Base-by-base conservation (phyloP, 2,797 vertebrate genomes). In the Phoxinus dragarum region DNA sequence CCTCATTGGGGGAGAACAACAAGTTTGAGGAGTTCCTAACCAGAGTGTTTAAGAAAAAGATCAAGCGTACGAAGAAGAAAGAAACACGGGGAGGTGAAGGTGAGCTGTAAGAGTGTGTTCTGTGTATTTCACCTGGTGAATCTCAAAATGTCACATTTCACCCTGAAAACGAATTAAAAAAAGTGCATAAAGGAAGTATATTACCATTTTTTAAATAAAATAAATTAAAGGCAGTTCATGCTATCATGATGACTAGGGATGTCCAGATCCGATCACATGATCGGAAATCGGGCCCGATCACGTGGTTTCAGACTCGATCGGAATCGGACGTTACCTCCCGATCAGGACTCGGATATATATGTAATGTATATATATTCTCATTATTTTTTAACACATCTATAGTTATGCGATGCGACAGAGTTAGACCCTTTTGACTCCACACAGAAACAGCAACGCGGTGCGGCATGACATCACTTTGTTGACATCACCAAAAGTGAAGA, bases 21-120 rank as follows among this genome's bases (percentile, higher is more conserved):
- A 96, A 94, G 80, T 97, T 96, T 92, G 94, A 94, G 34, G 92
- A 93, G 72, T 97, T 97, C 85, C 96, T 99, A 82, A 96, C 93
- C 23, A 94, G 92, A 86, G 93, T 99, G 89, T 96, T 98, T 79
- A 97, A 95, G 91, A 97, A 96, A 89, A 97, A 95, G 90, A 91
- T 96, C 67, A 96, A 96, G 81, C 92, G 91, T 0, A 86, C 75
- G 1, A 96, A 94, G 91, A 95, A 95, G 89, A 94, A 95, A 87
- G 94, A 96, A 76, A 82, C 81, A 54, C 19, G 3, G 0, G 88
- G 38, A 77, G 61, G 74, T 23, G 78, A 92, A 34, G 91, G 94
- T 93, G 49, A 89, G 82, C 8, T 56, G n/a, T 11, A 14, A 56
- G 54, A 34, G 44, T 79, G 54, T 42, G 44, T 79, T 36, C 27